Evolutionary conservation across 2,797 vertebrate genomes (phyloP), one percentile per base, ranked within the genome.

Genomic region (Silurus aristotelis): DNA sequence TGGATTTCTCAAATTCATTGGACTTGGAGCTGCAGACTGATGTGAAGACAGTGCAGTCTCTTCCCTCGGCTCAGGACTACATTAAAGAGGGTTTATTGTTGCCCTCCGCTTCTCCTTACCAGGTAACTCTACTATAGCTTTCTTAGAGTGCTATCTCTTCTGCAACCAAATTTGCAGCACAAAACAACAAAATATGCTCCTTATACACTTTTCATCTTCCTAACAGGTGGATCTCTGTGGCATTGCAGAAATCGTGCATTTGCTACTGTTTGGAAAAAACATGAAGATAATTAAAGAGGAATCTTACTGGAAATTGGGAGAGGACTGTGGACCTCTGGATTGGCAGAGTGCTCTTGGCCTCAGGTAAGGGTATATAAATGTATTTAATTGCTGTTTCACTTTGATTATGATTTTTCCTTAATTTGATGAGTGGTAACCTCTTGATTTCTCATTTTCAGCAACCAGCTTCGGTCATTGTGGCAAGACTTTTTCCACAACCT

Each of bases 21-120:
- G 93, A 94, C 77, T 88, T 94, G 86, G 83, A 90, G n/a, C 87
- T 92, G 5, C 93, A 93, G 89, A 85, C 63, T 48, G 91, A 90
- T 0, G 52, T 94, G 7, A 87, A 60, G 0, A 86, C 86, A 0
- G 90, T 89, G 1, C 79, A 87, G 70, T 84, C 63, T 76, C 81
- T 93, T 61, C 83, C 89, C 0, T 82, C 87, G 0, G 92, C 93
- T 67, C 91, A 87, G 79, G 12, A 75, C 1, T 92, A 92, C 88
- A 80, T 95, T 66, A 82, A 67, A 10, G 87, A 89, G 75, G 93
- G 93, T 27, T 84, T 94, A 1, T 90, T 93, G 79, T 81, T 88
- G 8, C 80, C 90, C 0, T 61, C 78, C 0, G 85, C 87, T 14
- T 90, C 90, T 0, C 92, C 93, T 1, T 91, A 93, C 80, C 90